Evolutionary conservation across 2,113 vertebrate species (phyloP), one percentile per base, ranked within the genome.

Genomic region (Sylvia atricapilla): DNA sequence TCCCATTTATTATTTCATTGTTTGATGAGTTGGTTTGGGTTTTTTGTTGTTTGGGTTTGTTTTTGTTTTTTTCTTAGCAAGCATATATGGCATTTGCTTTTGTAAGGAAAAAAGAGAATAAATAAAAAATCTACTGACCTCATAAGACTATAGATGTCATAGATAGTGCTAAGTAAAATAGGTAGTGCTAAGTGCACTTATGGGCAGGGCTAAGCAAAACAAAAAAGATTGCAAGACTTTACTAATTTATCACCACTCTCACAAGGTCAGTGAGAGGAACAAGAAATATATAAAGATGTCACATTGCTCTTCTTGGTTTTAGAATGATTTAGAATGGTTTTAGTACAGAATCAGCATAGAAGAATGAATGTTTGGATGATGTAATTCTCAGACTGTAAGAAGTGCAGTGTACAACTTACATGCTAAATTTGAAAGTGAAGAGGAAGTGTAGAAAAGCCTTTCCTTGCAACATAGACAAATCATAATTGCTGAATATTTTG

Each of bases 11-110:
- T 74, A 47, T 69, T 67, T 56, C 15, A 22, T 74, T 68, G 3
- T 1, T 43, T 62, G 7, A 0, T 53, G n/a, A 28, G 8, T 39
- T 70, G 10, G 3, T 52, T 58, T 10, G 10, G 0, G 0, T 10
- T 25, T 41, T 37, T 33, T 12, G 7, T 27, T 39, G 6, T 13
- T 47, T 23, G 4, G 3, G 2, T 18, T 23, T 13, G 5, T 13
- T 23, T 20, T n/a, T 1, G 15, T 11, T 46, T 39, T 12, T 52
- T 24, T 37, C 44, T 14, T 23, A 73, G 43, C 23, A 64, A 37
- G 1, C 20, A 16, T 37, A 15, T 63, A 41, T 27, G 10, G n/a
- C 4, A 67, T 73, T 49, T 58, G 1, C 15, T 73, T 58, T 59
- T 43, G 4, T 27, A 72, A 70, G 19, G 10, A 81, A 78, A 84